These are phyloP conservation scores for Parambassis ranga DNA, from an alignment of 2,797 vertebrate genomes.

Conservation along the genomic window DNA sequence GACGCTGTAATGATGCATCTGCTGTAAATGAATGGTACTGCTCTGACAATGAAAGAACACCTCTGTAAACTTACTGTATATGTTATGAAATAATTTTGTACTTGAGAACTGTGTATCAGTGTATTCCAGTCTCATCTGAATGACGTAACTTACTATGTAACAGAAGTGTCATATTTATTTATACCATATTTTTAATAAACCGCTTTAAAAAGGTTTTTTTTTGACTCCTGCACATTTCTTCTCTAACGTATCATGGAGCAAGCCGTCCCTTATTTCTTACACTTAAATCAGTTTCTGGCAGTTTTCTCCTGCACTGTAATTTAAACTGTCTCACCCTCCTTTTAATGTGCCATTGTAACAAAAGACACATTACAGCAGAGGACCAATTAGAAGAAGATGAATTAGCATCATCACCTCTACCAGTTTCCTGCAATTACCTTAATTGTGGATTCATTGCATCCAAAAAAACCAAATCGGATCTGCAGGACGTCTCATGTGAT, in stretches of 20 bases:
- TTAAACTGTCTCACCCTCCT: constrained; percentile 14
- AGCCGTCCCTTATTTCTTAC: constrained; percentile 1
- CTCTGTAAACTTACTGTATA: constrained; percentile 30
- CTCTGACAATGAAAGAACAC: constrained; percentile 14
- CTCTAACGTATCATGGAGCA: too few relatives aligned
- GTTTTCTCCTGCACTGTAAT: constrained; percentile 22
- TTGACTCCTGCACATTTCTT: too few relatives aligned
- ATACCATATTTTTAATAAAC: constrained; percentile 76
- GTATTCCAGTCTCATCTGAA: constrained; percentile 43
- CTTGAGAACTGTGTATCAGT: constrained; percentile 33
- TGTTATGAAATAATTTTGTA: constrained; percentile 42
- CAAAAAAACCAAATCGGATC: background rate
- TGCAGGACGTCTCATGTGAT: background rate
- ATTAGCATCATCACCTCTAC: constrained; percentile 31
- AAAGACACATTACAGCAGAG: constrained; percentile 4
- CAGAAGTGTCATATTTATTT: constrained; percentile 70
- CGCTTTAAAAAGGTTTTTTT: constrained; percentile 1
- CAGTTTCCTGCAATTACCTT: constrained; percentile 38
- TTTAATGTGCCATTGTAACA: constrained; percentile 2
- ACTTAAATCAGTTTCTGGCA: background rate
- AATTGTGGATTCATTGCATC: constrained; percentile 6
- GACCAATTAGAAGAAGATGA: constrained; percentile 29
- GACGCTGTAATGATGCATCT: constrained; percentile 24
- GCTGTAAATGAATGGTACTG: constrained; percentile 36
- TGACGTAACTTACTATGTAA: constrained; percentile 42